A percentile compares a stretch with the other conserved stretches of the same genome.
phyloP scores from a whole-genome alignment of 2,888 invertebrate genomes.

The Dinocampus coccinellae region DNA sequence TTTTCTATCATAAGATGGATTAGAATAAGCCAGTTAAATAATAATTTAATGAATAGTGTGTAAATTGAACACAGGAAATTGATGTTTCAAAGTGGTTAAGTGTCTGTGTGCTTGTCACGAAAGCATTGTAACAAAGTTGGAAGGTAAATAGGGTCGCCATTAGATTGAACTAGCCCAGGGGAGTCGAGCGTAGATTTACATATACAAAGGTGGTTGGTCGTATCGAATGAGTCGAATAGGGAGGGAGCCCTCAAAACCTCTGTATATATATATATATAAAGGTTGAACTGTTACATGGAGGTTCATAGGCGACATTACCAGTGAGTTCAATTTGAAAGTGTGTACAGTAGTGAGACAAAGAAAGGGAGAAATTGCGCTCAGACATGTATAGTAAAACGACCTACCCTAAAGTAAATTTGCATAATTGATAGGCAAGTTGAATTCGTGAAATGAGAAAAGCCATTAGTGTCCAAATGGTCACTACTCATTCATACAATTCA shows the following conservation, averaged over 20 bases:
- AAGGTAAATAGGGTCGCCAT: slow-evolving; percentile 27
- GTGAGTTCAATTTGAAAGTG: slow-evolving; percentile 14
- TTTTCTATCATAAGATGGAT: not conserved
- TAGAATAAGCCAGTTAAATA: not conserved
- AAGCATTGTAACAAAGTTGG: slow-evolving; percentile 30
- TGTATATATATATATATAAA: not conserved
- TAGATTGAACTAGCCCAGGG: slow-evolving; percentile 33
- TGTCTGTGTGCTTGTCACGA: slow-evolving; percentile 13
- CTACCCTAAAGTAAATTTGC: slow-evolving; percentile 26
- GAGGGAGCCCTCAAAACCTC: slow-evolving; percentile 10
- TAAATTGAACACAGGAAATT: slow-evolving; percentile 20
- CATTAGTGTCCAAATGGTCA: slow-evolving; percentile 27
- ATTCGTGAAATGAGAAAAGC: slow-evolving; percentile 24
- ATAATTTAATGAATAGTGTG: slow-evolving; percentile 19
- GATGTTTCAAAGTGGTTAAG: slow-evolving; percentile 21
- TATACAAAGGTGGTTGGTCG: slow-evolving; percentile 25
- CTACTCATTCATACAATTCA: not conserved
- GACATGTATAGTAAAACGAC: slow-evolving; percentile 19
- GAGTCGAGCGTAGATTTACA: slow-evolving; percentile 28
- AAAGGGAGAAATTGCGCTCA: slow-evolving; percentile 23
- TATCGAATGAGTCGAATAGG: slow-evolving; percentile 13
- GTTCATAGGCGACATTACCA: slow-evolving; percentile 27
- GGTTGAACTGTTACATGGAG: slow-evolving; percentile 25
- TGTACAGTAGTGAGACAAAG: slow-evolving; percentile 1
- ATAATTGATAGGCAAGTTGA: slow-evolving; percentile 35